Evolutionary conservation across 2,113 vertebrate genomes (phyloP), one percentile per base, ranked within the genome.

Genomic region (Pseudopipra pipra): DNA sequence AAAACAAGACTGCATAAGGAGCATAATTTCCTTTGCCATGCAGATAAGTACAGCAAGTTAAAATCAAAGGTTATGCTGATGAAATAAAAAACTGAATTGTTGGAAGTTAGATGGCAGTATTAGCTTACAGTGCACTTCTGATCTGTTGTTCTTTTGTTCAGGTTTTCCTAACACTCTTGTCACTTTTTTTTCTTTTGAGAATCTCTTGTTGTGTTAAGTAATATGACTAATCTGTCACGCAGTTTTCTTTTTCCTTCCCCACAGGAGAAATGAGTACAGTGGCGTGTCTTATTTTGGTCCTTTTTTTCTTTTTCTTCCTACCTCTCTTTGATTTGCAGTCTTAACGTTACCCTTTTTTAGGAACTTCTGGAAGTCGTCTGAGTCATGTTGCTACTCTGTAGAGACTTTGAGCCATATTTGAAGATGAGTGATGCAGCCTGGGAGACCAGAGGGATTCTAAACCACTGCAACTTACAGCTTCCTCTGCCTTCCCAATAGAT

Each of bases 81-180:
- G 21, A 92, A 91, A 89, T 52, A 5, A 87, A 93, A 93, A 83
- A 11, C 28, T 10, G 27, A n/a, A 47, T 74, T 94, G 8, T 43
- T 90, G 52, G 49, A 33, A 95, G 85, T 95, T 95, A 96, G 93
- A 35, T 93, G 94, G 93, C 93, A 96, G 74, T 91, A 73, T 93
- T 91, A 95, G 5, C 74, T 91, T 91, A 86, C 21, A 78, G 52
- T 81, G 70, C 4, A 37, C 12, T 65, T 85, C 35, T 66, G 25
- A 58, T 72, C 46, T 12, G 46, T 85, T 89, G 28, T 41, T 89
- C 37, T 89, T 81, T 76, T 81, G 3, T 86, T 87, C 20, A 87
- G 49, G 58, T 83, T 92, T 87, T 85, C 11, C 2, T 76, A 83
- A 62, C 46, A 49, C 14, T 24, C 28, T 58, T 82, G 20, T 72